Evolutionary conservation across 2,113 vertebrate genomes (phyloP).

Genomic region (Chroicocephalus ridibundus): DNA sequence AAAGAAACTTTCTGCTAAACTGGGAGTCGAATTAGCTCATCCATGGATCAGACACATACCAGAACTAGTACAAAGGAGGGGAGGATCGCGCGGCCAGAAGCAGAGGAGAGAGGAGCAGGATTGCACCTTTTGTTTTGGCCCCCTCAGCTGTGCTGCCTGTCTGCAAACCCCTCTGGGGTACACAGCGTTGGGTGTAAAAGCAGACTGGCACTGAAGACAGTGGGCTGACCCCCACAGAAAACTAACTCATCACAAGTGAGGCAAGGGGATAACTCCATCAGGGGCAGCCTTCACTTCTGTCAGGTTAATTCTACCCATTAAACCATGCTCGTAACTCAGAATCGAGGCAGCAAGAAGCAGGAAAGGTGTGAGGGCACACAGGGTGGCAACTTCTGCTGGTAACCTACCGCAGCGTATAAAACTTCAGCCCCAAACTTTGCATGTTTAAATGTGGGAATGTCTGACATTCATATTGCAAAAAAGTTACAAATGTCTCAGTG

Average conservation of each 20-base stretch:
- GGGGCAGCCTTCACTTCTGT: background rate
- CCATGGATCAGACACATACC: background rate
- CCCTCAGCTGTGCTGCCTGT: background rate
- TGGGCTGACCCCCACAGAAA: background rate
- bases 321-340: background rate
- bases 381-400: background rate
- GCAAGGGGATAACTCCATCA: background rate
- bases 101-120: background rate
- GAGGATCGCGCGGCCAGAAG: rapidly evolving
- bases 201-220: background rate
- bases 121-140: background rate
- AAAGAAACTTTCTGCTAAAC: background rate
- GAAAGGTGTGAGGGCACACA: background rate
- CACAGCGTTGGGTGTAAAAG: rapidly evolving
- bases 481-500: background rate
- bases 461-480: background rate
- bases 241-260: background rate
- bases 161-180: background rate
- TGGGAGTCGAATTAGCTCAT: background rate
- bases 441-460: background rate
- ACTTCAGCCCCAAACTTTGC: background rate
- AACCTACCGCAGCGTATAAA: background rate
- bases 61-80: background rate
- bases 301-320: background rate
- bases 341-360: background rate